Evolutionary conservation across 1,140 invertebrate species (phyloP).

Genomic region (Drosophila navojoa): DNA sequence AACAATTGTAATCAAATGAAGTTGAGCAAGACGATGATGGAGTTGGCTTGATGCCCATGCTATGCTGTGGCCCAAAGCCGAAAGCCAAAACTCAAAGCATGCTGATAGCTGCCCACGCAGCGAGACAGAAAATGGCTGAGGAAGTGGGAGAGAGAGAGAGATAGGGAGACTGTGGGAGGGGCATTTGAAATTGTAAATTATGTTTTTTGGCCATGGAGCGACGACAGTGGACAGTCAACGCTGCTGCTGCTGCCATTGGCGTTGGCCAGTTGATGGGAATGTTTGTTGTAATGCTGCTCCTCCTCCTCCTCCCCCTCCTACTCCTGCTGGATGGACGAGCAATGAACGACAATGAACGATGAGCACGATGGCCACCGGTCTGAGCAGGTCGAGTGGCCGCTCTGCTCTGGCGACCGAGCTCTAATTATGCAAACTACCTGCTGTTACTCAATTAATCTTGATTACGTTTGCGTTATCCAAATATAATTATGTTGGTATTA

Average conservation of each 20-base stretch:
- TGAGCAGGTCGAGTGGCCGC: constrained; percentile 1
- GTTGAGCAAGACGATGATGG: constrained; percentile 23
- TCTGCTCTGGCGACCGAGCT: constrained; percentile 31
- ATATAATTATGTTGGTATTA: constrained; percentile 83
- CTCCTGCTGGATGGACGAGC: not conserved
- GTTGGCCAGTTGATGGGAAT: not conserved
- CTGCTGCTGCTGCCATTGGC: not conserved
- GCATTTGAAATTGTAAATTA: constrained; percentile 85
- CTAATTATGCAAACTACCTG: constrained; percentile 82
- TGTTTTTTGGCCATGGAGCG: constrained; percentile 56
- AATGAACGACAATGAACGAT: not conserved
- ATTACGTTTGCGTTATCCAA: constrained; percentile 82
- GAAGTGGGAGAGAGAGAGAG: not conserved
- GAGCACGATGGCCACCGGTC: not conserved
- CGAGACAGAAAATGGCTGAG: not conserved
- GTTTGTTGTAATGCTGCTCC: too few relatives aligned
- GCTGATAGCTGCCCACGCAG: not conserved
- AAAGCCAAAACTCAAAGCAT: constrained; percentile 2
- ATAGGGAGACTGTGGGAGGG: too few relatives aligned
- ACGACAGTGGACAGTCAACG: constrained; percentile 20
- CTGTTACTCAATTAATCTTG: constrained; percentile 83
- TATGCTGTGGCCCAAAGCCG: constrained; percentile 11
- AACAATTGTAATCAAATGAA: constrained; percentile 41
- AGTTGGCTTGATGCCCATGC: constrained; percentile 1
- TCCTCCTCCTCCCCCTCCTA: too few relatives aligned